Percentiles rank a stretch among this genome's conserved stretches.
phyloP scores from a whole-genome alignment of 2,797 vertebrate species.

The Rhinella marina region DNA sequence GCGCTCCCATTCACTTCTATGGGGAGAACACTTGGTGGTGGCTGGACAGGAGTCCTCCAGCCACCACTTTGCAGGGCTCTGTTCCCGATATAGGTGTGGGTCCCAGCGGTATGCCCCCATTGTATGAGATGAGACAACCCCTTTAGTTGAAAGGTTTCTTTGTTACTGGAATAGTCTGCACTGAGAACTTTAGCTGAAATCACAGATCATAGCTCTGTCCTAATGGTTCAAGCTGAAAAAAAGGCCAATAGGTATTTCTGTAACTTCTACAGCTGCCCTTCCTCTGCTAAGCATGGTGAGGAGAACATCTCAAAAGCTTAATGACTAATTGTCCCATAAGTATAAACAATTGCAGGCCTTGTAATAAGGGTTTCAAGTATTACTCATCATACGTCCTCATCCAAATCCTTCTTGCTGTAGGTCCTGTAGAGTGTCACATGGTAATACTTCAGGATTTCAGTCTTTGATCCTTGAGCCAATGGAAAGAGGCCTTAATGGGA shows the following conservation, averaged over 20 bases:
- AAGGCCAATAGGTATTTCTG: not conserved
- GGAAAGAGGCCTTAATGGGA: not conserved
- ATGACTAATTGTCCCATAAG: conserved; percentile 18
- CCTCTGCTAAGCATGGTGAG: not conserved
- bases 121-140: too few species aligned
- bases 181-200: too few species aligned
- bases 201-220: too few species aligned
- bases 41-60: too few species aligned
- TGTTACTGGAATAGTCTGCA: too few species aligned
- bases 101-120: too few species aligned
- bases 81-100: too few species aligned
- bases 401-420: conserved; percentile 20
- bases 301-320: not conserved
- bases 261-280: not conserved
- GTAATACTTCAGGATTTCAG: conserved; percentile 24
- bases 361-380: conserved; percentile 1
- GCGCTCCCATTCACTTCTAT: too few species aligned
- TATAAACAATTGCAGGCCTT: not conserved
- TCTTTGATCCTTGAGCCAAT: conserved; percentile 17
- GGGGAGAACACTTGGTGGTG: too few species aligned
- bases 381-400: not conserved
- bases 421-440: conserved; percentile 10
- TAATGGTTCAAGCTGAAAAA: too few species aligned
- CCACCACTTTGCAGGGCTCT: too few species aligned
- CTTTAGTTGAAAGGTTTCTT: too few species aligned